Evolutionary conservation across 2,113 vertebrate species (phyloP).

Genomic region (Heterotis niloticus): DNA sequence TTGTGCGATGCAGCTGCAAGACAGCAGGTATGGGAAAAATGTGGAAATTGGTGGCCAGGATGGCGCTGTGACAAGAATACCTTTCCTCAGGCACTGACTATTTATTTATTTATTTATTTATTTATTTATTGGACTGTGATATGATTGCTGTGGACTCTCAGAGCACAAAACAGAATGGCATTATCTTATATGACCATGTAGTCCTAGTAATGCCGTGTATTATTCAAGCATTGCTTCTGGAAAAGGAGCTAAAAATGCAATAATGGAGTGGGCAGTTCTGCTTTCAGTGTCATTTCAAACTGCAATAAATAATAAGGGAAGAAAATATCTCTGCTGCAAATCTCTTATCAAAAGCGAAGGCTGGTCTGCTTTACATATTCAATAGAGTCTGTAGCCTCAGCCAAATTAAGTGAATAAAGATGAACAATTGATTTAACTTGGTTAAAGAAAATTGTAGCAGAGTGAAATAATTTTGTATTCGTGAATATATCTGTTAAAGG

Average conservation of each 20-base stretch:
- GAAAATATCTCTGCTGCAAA: neutral
- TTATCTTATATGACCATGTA: neutral
- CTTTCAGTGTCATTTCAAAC: conserved; percentile 10
- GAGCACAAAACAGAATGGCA: neutral
- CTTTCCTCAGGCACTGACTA: neutral
- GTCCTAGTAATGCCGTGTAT: neutral
- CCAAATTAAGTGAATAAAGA: neutral
- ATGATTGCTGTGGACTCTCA: neutral
- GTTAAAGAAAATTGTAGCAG: conserved; percentile 5
- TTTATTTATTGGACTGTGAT: neutral
- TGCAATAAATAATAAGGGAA: neutral
- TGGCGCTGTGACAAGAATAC: neutral
- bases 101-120: no score
- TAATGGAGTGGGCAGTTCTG: neutral
- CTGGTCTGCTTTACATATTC: neutral
- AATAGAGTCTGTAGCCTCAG: neutral
- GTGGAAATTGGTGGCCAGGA: neutral
- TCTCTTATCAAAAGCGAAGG: neutral
- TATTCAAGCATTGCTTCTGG: neutral
- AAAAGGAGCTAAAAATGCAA: neutral
- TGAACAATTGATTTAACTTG: conserved; percentile 6
- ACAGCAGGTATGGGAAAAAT: neutral
- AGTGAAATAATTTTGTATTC: neutral
- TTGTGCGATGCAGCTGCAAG: neutral
- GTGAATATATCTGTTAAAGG: neutral